These are phyloP conservation scores for Zenarchopterus dispar DNA, from an alignment of 2,797 vertebrate genomes.

Conservation along the genomic window DNA sequence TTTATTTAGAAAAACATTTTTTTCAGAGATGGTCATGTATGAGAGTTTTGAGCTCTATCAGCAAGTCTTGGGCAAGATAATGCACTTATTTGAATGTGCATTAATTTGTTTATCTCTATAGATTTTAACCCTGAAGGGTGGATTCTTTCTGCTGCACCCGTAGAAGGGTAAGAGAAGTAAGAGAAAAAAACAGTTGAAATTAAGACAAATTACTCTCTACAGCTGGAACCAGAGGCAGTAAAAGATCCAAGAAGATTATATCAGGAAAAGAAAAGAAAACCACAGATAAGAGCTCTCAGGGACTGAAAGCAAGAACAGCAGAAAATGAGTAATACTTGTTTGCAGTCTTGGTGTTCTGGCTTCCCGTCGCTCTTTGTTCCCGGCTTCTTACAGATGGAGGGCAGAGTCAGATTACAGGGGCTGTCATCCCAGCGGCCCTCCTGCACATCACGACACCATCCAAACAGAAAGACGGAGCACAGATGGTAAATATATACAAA, in stretches of 20 bases:
- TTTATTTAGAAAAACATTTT: no score
- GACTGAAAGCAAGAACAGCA: not conserved
- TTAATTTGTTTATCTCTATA: not conserved
- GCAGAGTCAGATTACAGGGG: constrained; percentile 93
- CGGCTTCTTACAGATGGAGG: constrained; percentile 94
- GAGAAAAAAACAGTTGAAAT: no score
- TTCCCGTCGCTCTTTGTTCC: constrained; percentile 87
- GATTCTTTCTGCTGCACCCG: constrained; percentile 9
- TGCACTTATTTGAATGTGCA: not conserved
- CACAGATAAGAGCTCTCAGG: not conserved
- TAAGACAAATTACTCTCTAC: no score
- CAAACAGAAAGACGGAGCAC: constrained; percentile 53
- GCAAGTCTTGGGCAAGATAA: constrained; percentile 5
- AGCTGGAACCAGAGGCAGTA: no score
- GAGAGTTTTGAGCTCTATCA: constrained; percentile 37
- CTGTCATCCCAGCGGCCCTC: constrained; percentile 97
- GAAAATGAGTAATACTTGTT: constrained; percentile 80
- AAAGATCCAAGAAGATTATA: no score
- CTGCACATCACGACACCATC: constrained; percentile 72
- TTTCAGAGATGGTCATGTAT: no score
- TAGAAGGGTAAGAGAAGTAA: constrained; percentile 8
- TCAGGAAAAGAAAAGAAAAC: not conserved
- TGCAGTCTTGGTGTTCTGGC: constrained; percentile 89
- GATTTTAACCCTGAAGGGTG: constrained; percentile 2
- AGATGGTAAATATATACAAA: constrained; percentile 62